phyloP scores from a whole-genome alignment of 2,888 invertebrate species.

The Yponomeuta sedellus region DNA sequence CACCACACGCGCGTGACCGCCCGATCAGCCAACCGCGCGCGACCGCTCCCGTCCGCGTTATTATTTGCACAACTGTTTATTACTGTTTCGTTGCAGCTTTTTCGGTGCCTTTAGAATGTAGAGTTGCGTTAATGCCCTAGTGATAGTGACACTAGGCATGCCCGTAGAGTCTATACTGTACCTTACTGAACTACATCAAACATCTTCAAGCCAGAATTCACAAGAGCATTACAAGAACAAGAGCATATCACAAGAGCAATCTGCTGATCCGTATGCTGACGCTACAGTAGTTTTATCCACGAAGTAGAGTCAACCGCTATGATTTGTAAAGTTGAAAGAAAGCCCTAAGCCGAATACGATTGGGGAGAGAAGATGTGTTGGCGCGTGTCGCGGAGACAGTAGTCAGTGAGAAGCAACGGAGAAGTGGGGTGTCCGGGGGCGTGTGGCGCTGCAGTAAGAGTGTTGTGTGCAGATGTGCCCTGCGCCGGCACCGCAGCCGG shows the following conservation, averaged over 20 bases:
- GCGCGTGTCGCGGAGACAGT: not conserved
- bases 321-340: not conserved
- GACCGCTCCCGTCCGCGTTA: slow-evolving; percentile 26
- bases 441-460: slow-evolving; percentile 53
- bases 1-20: slow-evolving; percentile 25
- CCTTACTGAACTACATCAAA: not conserved
- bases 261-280: not conserved
- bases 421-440: slow-evolving; percentile 67
- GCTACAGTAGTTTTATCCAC: not conserved
- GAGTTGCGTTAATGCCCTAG: slow-evolving; percentile 50
- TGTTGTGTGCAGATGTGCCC: slow-evolving; percentile 75
- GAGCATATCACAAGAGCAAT: not conserved
- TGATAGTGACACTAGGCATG: not conserved
- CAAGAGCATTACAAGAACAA: slow-evolving; percentile 1
- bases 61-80: slow-evolving; percentile 54
- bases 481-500: slow-evolving; percentile 64
- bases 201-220: not conserved
- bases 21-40: slow-evolving; percentile 24
- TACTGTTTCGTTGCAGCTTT: slow-evolving; percentile 69
- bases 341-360: not conserved
- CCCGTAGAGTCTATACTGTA: not conserved
- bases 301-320: not conserved
- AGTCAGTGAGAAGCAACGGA: slow-evolving; percentile 66
- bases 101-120: slow-evolving; percentile 52
- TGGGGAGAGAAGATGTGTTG: not conserved